A percentile compares a stretch with the other conserved stretches of the same genome.
phyloP scores from a whole-genome alignment of 1,140 invertebrate genomes.

The Nebria ingens region DNA sequence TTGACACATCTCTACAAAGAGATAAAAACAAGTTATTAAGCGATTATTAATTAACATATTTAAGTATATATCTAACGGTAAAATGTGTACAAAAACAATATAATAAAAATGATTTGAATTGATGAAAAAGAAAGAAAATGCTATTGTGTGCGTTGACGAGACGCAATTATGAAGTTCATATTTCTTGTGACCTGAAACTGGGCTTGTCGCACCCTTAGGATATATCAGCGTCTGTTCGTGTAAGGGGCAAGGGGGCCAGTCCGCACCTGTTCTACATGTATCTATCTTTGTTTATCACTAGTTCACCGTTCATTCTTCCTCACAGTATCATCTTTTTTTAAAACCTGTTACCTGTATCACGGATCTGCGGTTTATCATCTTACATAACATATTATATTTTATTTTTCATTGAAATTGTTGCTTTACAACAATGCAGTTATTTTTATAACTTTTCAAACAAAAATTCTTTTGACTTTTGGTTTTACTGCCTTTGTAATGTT shows the following conservation, averaged over 20 bases:
- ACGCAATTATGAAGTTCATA: neutral
- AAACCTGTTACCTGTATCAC: neutral
- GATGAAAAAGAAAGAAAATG: too few relatives aligned
- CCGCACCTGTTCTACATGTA: neutral
- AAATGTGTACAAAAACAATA: too few relatives aligned
- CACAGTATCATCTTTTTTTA: neutral
- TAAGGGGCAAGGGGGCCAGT: neutral
- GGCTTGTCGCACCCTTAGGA: neutral
- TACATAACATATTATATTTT: neutral
- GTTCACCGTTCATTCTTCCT: neutral
- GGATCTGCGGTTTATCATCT: neutral
- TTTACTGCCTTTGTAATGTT: too few relatives aligned
- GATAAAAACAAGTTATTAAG: too few relatives aligned
- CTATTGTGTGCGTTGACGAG: too few relatives aligned
- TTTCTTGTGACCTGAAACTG: neutral
- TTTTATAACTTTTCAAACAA: too few relatives aligned
- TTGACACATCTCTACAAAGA: too few relatives aligned
- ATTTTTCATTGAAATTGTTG: neutral
- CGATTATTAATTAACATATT: too few relatives aligned
- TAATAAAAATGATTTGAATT: too few relatives aligned
- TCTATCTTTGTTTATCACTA: neutral
- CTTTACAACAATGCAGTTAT: too few relatives aligned
- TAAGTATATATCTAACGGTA: too few relatives aligned
- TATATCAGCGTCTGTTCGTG: neutral
- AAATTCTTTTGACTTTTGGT: too few relatives aligned